Conservation (phyloP, 2,113 vertebrate genomes). For the Probosciger aterrimus region DNA sequence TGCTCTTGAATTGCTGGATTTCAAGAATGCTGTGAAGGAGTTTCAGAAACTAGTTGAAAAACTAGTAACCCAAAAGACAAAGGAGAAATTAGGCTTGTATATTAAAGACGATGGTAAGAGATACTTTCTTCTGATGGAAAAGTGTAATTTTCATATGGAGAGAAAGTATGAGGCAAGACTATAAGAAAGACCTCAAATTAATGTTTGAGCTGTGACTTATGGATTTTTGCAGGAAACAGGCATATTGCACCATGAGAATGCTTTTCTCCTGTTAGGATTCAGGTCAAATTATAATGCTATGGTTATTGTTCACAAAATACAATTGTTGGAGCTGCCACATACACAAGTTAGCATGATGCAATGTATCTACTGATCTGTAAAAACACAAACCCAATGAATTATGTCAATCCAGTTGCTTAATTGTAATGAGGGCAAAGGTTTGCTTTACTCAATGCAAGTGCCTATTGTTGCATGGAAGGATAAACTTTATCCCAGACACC, state of each 20-base stretch:
- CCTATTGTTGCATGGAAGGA: background rate
- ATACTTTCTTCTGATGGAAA: background rate
- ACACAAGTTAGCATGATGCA: rapidly evolving
- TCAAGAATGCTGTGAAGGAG: slow-evolving; percentile 48
- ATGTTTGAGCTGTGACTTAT: background rate
- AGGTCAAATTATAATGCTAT: background rate
- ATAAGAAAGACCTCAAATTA: background rate
- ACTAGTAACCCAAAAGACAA: slow-evolving; percentile 49
- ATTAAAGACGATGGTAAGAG: slow-evolving; percentile 64
- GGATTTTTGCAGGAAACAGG: background rate
- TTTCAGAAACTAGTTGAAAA: slow-evolving; percentile 65
- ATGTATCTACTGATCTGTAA: background rate
- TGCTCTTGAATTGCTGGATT: background rate
- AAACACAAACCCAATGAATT: background rate
- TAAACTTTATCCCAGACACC: background rate
- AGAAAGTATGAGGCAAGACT: background rate
- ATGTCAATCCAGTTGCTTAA: background rate
- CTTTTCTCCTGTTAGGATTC: background rate
- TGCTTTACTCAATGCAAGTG: background rate
- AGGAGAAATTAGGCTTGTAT: slow-evolving; percentile 51
- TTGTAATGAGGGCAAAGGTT: background rate
- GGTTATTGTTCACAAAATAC: background rate
- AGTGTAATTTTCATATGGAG: background rate
- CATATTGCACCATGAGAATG: background rate
- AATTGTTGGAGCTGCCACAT: background rate